These are phyloP conservation scores for Cryptotermes secundus DNA, from an alignment of 1,140 invertebrate species.

Conservation along the genomic window DNA sequence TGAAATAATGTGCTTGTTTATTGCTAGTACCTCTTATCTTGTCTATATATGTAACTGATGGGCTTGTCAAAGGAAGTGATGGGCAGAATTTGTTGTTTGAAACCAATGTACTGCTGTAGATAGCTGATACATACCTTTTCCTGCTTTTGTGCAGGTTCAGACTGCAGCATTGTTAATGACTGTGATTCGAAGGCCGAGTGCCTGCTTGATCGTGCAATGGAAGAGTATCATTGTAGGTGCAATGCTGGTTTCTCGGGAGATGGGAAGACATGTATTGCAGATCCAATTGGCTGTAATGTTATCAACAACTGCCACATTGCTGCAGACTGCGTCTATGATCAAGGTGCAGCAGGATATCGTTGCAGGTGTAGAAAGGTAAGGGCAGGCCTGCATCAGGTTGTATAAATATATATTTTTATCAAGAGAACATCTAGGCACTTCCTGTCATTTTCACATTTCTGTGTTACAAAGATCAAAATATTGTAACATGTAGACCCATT, in stretches of 20 bases:
- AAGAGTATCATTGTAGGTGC: conserved; percentile 73
- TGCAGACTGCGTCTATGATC: conserved; percentile 77
- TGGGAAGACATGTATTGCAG: conserved; percentile 56
- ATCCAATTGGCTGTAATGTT: conserved; percentile 72
- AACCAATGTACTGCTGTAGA: background rate
- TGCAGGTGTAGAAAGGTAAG: conserved; percentile 51
- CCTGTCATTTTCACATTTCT: too few species aligned
- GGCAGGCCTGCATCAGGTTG: too few species aligned
- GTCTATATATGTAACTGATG: too few species aligned
- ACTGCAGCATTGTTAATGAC: conserved; percentile 46
- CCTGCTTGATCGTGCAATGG: conserved; percentile 49
- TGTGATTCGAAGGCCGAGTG: conserved; percentile 68
- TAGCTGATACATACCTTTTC: background rate
- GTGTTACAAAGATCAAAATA: too few species aligned
- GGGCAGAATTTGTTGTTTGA: too few species aligned
- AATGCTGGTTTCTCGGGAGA: conserved; percentile 76
- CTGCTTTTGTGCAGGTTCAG: conserved; percentile 41
- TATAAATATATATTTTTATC: too few species aligned
- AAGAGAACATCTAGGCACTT: too few species aligned
- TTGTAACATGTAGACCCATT: too few species aligned
- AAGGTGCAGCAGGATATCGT: conserved; percentile 50
- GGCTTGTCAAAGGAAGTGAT: too few species aligned
- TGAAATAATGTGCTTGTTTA: too few species aligned
- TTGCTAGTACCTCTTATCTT: too few species aligned
- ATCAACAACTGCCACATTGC: conserved; percentile 79